phyloP scores from a whole-genome alignment of 2,797 vertebrate species.

The Mus spretus region DNA sequence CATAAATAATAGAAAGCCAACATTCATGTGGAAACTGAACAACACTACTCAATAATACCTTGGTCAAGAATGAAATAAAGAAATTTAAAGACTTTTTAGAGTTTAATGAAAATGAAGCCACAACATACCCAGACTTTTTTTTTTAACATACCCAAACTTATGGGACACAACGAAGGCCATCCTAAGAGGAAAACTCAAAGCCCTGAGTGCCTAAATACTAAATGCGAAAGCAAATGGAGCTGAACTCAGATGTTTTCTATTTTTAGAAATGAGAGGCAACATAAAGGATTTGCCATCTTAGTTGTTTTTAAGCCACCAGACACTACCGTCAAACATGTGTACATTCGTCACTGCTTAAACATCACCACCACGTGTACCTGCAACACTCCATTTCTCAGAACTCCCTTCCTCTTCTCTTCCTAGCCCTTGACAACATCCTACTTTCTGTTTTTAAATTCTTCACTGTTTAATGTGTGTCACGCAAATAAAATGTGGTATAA shows the following conservation, averaged over 20 bases:
- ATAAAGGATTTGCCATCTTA: background rate
- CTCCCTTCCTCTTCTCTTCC: background rate
- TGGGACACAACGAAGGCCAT: too few relatives aligned
- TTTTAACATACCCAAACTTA: too few relatives aligned
- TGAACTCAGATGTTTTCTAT: slow-evolving; percentile 31
- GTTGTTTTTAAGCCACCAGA: background rate
- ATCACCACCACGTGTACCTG: background rate
- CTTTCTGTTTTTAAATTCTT: background rate
- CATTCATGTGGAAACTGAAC: too few relatives aligned
- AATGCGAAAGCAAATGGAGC: background rate
- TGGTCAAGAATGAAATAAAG: too few relatives aligned
- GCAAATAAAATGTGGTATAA: background rate
- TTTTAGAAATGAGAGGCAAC: background rate
- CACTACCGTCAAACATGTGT: background rate
- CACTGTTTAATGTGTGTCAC: background rate
- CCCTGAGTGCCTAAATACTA: too few relatives aligned
- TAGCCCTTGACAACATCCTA: background rate
- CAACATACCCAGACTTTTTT: too few relatives aligned
- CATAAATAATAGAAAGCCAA: too few relatives aligned
- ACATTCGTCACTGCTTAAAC: background rate
- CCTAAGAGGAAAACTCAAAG: too few relatives aligned
- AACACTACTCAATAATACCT: too few relatives aligned
- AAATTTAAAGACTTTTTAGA: too few relatives aligned
- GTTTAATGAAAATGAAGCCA: too few relatives aligned
- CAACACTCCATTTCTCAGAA: background rate